A percentile compares a stretch with the other conserved stretches of the same genome.
phyloP scores from a whole-genome alignment of 1,140 invertebrate genomes.

The Elymnias hypermnestra region DNA sequence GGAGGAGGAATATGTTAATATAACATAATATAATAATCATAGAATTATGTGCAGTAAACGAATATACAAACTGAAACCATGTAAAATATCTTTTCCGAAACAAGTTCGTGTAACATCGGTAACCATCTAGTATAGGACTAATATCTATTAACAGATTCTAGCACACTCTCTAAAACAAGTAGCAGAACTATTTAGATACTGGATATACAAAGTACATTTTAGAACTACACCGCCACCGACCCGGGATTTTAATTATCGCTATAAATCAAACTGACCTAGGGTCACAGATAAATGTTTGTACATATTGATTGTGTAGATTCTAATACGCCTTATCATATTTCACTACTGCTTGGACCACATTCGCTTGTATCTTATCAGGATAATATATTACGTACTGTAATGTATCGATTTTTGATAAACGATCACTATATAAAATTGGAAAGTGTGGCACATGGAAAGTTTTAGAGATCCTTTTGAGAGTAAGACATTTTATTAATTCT shows the following conservation, averaged over 20 bases:
- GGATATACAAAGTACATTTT: constrained; percentile 4
- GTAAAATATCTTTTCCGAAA: too few relatives aligned
- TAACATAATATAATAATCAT: too few relatives aligned
- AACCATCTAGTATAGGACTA: too few relatives aligned
- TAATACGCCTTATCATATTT: constrained; percentile 8
- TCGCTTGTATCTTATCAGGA: neutral
- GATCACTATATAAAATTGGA: neutral
- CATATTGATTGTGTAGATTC: constrained; percentile 23
- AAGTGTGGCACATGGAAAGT: too few relatives aligned
- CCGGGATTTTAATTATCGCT: constrained; percentile 18
- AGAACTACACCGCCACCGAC: neutral
- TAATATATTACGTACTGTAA: neutral
- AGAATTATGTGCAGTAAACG: too few relatives aligned
- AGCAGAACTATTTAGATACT: constrained; percentile 3
- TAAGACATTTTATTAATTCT: too few relatives aligned
- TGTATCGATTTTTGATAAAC: neutral
- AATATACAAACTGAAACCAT: too few relatives aligned
- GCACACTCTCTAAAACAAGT: constrained; percentile 3
- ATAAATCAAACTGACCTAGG: constrained; percentile 25
- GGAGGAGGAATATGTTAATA: too few relatives aligned
- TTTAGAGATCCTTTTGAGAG: too few relatives aligned
- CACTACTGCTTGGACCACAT: neutral
- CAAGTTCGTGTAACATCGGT: too few relatives aligned
- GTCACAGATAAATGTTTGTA: constrained; percentile 26
- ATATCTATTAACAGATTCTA: neutral